These are phyloP conservation scores for Drosophila tanythrix DNA, from an alignment of 2,888 invertebrate genomes.

Conservation along the genomic window DNA sequence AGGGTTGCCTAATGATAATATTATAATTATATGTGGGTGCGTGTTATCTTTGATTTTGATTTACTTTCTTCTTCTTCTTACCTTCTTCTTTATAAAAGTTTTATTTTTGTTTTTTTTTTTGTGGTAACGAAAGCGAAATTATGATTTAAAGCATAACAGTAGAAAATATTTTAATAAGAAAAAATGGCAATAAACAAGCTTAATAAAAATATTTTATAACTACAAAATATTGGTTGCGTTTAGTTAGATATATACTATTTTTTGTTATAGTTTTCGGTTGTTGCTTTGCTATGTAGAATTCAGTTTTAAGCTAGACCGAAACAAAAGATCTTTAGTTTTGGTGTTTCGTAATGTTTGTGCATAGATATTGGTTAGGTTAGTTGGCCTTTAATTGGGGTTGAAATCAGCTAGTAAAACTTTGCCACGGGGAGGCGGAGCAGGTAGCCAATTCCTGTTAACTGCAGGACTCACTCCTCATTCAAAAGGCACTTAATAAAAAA, in stretches of 20 bases:
- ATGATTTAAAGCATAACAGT: constrained; percentile 53
- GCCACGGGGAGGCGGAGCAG: constrained; percentile 26
- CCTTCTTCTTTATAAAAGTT: constrained; percentile 29
- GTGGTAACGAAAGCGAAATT: constrained; percentile 50
- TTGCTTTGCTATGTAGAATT: constrained; percentile 76
- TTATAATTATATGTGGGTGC: constrained; percentile 60
- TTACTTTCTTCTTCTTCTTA: constrained; percentile 39
- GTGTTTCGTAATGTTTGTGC: constrained; percentile 38
- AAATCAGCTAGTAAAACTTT: constrained; percentile 29
- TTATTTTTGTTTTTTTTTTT: constrained; percentile 6
- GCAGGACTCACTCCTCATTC: constrained; percentile 59
- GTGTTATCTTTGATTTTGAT: constrained; percentile 64
- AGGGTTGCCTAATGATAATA: constrained; percentile 55
- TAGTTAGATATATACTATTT: constrained; percentile 13
- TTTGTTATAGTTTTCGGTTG: constrained; percentile 18
- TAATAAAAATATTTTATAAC: constrained; percentile 48
- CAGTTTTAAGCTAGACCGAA: constrained; percentile 41
- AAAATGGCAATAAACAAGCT: constrained; percentile 45
- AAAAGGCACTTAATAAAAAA: constrained; percentile 64
- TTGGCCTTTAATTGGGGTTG: constrained; percentile 17
- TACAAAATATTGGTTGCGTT: constrained; percentile 53
- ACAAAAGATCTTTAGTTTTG: constrained; percentile 28
- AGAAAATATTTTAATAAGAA: constrained; percentile 40
- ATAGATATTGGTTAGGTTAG: constrained; percentile 28
- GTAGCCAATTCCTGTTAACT: constrained; percentile 49